phyloP scores from a whole-genome alignment of 2,888 invertebrate species.

The Chironomus tentans region DNA sequence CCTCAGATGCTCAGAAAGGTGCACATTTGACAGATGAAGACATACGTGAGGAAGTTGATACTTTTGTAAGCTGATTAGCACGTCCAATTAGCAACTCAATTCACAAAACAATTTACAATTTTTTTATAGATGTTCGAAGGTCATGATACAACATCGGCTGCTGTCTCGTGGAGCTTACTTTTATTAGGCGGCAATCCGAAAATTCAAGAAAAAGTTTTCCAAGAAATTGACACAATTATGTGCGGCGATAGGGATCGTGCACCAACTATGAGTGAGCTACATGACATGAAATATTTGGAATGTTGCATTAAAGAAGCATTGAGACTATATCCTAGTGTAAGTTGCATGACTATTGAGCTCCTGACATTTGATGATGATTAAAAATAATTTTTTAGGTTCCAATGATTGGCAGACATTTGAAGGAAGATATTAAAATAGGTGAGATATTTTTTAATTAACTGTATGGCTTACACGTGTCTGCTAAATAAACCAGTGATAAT shows the following conservation, averaged over 20 bases:
- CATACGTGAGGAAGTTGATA: slow-evolving; percentile 55
- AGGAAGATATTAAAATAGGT: slow-evolving; percentile 51
- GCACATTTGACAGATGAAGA: slow-evolving; percentile 40
- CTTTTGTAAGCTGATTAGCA: slow-evolving; percentile 43
- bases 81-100: neutral
- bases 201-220: slow-evolving; percentile 41
- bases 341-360: neutral
- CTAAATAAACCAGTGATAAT: no score
- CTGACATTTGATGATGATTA: neutral
- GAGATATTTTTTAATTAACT: slow-evolving; percentile 30
- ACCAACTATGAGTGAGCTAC: slow-evolving; percentile 49
- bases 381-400: slow-evolving; percentile 34
- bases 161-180: slow-evolving; percentile 42
- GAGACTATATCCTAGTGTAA: slow-evolving; percentile 56
- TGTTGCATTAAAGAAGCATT: slow-evolving; percentile 61
- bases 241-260: slow-evolving; percentile 41
- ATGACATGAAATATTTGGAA: slow-evolving; percentile 57
- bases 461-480: no score
- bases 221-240: slow-evolving; percentile 46
- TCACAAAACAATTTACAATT: neutral
- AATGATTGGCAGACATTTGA: slow-evolving; percentile 50
- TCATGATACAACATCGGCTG: slow-evolving; percentile 43
- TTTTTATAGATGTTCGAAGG: slow-evolving; percentile 31
- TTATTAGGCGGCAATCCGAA: slow-evolving; percentile 40
- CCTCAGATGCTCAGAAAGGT: slow-evolving; percentile 44